Percentiles rank a stretch among this genome's conserved stretches.
phyloP scores from a whole-genome alignment of 2,888 invertebrate species.

The Sarcophaga caerulescens region DNA sequence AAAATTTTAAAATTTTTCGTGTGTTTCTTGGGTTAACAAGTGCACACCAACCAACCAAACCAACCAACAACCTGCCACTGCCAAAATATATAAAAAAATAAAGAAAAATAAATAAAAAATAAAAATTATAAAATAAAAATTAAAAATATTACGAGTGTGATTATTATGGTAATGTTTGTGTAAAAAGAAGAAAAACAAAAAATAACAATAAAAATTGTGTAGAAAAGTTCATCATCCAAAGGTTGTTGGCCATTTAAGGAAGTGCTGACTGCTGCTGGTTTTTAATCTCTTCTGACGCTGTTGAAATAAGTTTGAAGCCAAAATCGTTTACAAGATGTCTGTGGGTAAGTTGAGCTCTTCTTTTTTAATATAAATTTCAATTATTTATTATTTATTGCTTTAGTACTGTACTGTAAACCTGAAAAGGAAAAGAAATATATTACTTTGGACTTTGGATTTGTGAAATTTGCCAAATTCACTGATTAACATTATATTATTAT shows the following conservation, averaged over 20 bases:
- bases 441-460: background rate
- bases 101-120: conserved; percentile 2
- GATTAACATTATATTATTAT: too few relatives aligned
- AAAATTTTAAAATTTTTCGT: conserved; percentile 62
- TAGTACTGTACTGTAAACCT: background rate
- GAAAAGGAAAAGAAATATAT: background rate
- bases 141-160: conserved; percentile 35
- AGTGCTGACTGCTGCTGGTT: conserved; percentile 1
- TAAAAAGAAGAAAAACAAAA: conserved; percentile 16
- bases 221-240: conserved; percentile 54
- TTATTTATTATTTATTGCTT: background rate
- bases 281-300: background rate
- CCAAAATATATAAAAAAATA: conserved; percentile 45
- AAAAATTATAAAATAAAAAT: conserved; percentile 11
- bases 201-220: background rate
- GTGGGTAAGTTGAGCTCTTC: conserved; percentile 72
- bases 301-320: too few relatives aligned
- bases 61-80: conserved; percentile 6
- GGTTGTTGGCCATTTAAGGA: conserved; percentile 66
- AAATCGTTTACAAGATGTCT: conserved; percentile 70
- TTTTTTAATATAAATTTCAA: background rate
- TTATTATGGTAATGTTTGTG: conserved; percentile 54
- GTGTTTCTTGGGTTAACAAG: conserved; percentile 71
- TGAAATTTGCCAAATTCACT: too few relatives aligned
- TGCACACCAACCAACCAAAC: conserved; percentile 63